Evolutionary conservation across 2,797 vertebrate genomes (phyloP), one percentile per base, ranked within the genome.

Genomic region (Alosa sapidissima): DNA sequence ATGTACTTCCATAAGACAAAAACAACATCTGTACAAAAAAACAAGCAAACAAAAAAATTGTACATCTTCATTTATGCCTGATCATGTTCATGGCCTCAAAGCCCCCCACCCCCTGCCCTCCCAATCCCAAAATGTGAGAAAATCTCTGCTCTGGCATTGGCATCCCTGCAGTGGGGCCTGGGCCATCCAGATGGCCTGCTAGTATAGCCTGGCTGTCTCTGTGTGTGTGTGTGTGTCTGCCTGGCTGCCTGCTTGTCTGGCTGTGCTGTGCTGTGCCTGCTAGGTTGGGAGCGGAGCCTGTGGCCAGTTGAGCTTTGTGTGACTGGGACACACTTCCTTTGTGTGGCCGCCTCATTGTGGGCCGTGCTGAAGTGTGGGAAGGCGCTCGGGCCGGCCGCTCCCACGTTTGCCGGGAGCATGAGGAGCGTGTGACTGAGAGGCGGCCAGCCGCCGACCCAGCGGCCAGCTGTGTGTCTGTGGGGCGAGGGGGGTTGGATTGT

Each of bases 361-460:
- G 93, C 93, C 92, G 92, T 92, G 90, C 91, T 93, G 89, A 93
- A 94, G 94, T 96, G 94, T 96, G 95, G 95, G 95, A 96, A 96
- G 94, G 94, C 87, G 81, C 85, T 89, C 87, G 89, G 87, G 91
- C 86, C 82, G 87, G 88, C 86, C 88, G 93, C 94, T 95, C 95
- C 94, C 95, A 96, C 94, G 92, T 95, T 94, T 92, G 89, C 89
- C 90, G 88, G 93, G 91, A 91, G 90, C 33, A 75, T 33, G 68
- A 89, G 91, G 93, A 93, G 92, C 89, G 91, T 93, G 93, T 94
- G 95, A 94, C 92, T 86, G 89, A 85, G 86, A 91, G 88, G 86
- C 87, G 85, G 90, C 90, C 91, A 91, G 91, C 88, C 84, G 91
- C 91, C 89, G 84, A 81, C 84, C 90, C 91, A 91, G 82, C 82